Percentiles rank a stretch among this genome's conserved stretches.
These are phyloP conservation scores for Eustalomyia histrio DNA, from an alignment of 2,888 invertebrate genomes.

Conservation along the genomic window DNA sequence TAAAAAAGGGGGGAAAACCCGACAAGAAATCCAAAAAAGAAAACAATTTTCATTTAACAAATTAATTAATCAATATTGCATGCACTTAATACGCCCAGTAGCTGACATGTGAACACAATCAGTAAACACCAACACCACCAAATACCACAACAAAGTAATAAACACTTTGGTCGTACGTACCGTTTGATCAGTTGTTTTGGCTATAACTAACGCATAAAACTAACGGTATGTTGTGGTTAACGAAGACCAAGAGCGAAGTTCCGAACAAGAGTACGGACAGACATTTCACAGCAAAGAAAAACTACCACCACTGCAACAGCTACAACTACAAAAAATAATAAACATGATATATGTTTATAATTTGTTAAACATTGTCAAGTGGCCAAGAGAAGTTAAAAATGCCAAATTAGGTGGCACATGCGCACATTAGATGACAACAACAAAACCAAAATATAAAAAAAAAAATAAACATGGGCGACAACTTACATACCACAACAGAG, in stretches of 20 bases:
- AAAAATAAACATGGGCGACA: slow-evolving; percentile 49
- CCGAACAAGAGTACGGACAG: slow-evolving; percentile 14
- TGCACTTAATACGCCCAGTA: slow-evolving; percentile 59
- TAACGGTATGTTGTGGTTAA: slow-evolving; percentile 34
- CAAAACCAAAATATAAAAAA: background rate
- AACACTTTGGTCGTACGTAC: slow-evolving; percentile 19
- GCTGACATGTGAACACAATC: slow-evolving; percentile 68
- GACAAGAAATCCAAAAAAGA: slow-evolving; percentile 2
- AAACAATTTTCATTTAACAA: slow-evolving; percentile 55
- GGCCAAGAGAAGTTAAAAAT: slow-evolving; percentile 53
- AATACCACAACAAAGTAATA: slow-evolving; percentile 15
- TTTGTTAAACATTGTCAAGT: slow-evolving; percentile 67
- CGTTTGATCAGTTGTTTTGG: background rate
- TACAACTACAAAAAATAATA: background rate
- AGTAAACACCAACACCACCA: slow-evolving; percentile 67
- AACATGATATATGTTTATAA: slow-evolving; percentile 62
- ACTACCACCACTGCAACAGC: background rate
- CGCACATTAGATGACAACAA: slow-evolving; percentile 48
- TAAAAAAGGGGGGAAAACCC: background rate
- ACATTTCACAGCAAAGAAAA: slow-evolving; percentile 1
- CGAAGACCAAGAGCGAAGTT: slow-evolving; percentile 41
- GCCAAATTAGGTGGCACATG: slow-evolving; percentile 67
- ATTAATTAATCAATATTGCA: slow-evolving; percentile 63
- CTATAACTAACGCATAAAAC: slow-evolving; percentile 48
- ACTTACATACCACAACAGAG: slow-evolving; percentile 17